A percentile compares a stretch with the other conserved stretches of the same genome.
These are phyloP conservation scores for Drosophila parabipectinata DNA, from an alignment of 1,140 invertebrate genomes.

Conservation along the genomic window DNA sequence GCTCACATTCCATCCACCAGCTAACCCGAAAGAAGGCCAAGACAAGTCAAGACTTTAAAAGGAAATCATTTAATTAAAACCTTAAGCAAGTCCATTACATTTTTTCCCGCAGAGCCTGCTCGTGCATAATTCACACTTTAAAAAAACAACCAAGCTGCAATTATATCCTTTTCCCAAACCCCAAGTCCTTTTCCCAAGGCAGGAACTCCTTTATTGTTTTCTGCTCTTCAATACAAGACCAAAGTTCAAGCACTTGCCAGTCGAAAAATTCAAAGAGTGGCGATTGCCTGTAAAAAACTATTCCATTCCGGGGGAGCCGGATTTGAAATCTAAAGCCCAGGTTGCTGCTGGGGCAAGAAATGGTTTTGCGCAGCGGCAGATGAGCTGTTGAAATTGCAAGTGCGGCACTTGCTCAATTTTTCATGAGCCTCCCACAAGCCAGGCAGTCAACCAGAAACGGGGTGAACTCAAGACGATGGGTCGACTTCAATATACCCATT, in stretches of 20 bases:
- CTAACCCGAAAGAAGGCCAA: no score
- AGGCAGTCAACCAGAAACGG: slow-evolving; percentile 18
- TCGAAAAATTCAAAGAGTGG: slow-evolving; percentile 30
- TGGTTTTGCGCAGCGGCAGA: slow-evolving; percentile 72
- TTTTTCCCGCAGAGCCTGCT: not conserved
- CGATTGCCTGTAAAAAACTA: slow-evolving; percentile 5
- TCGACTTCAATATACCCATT: slow-evolving; percentile 20
- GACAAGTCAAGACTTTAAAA: no score
- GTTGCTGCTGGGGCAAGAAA: slow-evolving; percentile 57
- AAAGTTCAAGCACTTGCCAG: slow-evolving; percentile 47
- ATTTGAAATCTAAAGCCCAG: slow-evolving; percentile 2
- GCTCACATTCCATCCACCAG: no score
- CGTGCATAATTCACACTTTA: slow-evolving; percentile 36
- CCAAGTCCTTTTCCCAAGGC: not conserved
- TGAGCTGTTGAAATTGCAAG: slow-evolving; percentile 80
- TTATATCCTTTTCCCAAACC: slow-evolving; percentile 17
- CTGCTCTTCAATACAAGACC: slow-evolving; percentile 21
- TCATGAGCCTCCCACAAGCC: slow-evolving; percentile 76
- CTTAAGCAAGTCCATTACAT: not conserved
- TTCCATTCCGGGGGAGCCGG: slow-evolving; percentile 4
- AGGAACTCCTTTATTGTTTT: not conserved
- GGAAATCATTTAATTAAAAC: slow-evolving; percentile 1
- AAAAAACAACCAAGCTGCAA: slow-evolving; percentile 41
- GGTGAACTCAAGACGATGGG: not conserved
- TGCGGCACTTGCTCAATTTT: slow-evolving; percentile 82